A percentile compares a stretch with the other conserved stretches of the same genome.
Conservation (phyloP, 2,888 invertebrate species). For the Lordiphosa andalusiaca region DNA sequence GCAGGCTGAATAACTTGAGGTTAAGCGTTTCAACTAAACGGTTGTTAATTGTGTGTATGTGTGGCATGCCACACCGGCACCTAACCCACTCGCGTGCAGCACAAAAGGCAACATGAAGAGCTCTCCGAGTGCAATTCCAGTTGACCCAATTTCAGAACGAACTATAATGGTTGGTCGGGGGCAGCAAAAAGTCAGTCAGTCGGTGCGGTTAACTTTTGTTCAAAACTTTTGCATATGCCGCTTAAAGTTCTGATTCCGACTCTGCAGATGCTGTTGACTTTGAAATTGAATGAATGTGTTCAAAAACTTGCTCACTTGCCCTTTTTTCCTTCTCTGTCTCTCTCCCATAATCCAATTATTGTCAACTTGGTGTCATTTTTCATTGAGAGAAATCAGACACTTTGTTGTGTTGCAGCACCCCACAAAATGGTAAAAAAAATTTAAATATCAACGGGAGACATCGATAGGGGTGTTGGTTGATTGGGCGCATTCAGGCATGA, state of each 20-base stretch:
- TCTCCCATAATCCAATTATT: conserved; percentile 62
- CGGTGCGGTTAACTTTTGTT: not conserved
- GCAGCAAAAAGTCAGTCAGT: not conserved
- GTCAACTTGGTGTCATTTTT: conserved; percentile 70
- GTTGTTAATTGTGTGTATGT: conserved; percentile 1
- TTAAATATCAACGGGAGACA: not conserved
- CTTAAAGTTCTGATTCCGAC: conserved; percentile 1
- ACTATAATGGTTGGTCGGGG: not conserved
- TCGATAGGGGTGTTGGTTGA: conserved; percentile 43
- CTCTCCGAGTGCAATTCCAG: not conserved
- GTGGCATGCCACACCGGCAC: not conserved
- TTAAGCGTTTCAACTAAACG: not conserved
- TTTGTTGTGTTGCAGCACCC: conserved; percentile 9
- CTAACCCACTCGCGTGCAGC: not conserved
- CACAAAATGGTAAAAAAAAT: conserved; percentile 3
- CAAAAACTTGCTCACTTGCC: not conserved
- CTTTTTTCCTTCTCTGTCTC: conserved; percentile 7
- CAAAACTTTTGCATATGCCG: conserved; percentile 7
- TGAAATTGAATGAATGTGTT: not conserved
- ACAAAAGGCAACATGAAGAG: not conserved
- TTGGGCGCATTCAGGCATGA: conserved; percentile 59
- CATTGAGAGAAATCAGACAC: conserved; percentile 53
- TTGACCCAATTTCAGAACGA: conserved; percentile 13
- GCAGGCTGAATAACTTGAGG: not conserved
- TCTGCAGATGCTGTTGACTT: not conserved